Evolutionary conservation across 2,888 invertebrate genomes (phyloP).

Genomic region (Drosophila neotestacea): DNA sequence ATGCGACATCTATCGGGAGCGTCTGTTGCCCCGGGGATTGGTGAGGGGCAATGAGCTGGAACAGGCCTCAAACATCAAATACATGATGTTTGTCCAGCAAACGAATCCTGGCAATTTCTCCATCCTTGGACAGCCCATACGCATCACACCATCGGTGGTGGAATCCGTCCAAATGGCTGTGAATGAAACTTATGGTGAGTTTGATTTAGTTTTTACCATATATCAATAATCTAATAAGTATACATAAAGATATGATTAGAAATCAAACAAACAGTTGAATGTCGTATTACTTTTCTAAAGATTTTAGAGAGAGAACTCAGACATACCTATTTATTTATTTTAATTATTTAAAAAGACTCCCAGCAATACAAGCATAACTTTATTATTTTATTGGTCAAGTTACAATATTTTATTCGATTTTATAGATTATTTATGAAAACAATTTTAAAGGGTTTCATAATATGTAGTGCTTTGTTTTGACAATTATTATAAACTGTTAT

Average conservation of each 20-base stretch:
- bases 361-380: too few relatives aligned
- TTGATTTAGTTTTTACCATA: background rate
- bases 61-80: conserved; percentile 81
- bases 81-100: conserved; percentile 85
- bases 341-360: too few relatives aligned
- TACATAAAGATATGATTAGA: too few relatives aligned
- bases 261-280: too few relatives aligned
- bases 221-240: background rate
- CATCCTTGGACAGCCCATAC: conserved; percentile 85
- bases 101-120: conserved; percentile 84
- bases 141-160: conserved; percentile 81
- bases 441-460: too few relatives aligned
- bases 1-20: conserved; percentile 85
- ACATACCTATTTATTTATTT: too few relatives aligned
- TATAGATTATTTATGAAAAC: too few relatives aligned
- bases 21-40: conserved; percentile 82
- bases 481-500: too few relatives aligned
- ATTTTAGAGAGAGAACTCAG: background rate
- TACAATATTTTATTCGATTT: too few relatives aligned
- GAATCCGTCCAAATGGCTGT: conserved; percentile 84
- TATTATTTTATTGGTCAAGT: too few relatives aligned
- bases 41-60: conserved; percentile 84
- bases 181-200: conserved; percentile 86
- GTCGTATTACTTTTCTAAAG: too few relatives aligned
- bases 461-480: too few relatives aligned